Conservation (phyloP, 1,140 invertebrate genomes). For the Tenebrio molitor region DNA sequence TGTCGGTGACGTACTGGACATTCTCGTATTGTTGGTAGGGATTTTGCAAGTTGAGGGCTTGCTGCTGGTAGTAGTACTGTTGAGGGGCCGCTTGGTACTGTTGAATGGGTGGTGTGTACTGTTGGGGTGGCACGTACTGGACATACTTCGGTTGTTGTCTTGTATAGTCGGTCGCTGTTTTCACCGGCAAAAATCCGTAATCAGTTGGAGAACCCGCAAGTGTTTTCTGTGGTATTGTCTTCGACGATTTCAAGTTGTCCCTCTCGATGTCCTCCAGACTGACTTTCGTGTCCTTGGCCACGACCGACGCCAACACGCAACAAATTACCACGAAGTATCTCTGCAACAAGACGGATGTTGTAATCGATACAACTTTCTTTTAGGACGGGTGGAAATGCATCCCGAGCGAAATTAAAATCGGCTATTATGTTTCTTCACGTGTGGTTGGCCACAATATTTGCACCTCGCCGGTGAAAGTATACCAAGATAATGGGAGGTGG, state of each 20-base stretch:
- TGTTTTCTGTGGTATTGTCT: neutral
- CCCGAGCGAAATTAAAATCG: slow-evolving; percentile 8
- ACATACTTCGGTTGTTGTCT: slow-evolving; percentile 51
- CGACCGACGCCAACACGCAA: slow-evolving; percentile 23
- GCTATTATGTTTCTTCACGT: slow-evolving; percentile 18
- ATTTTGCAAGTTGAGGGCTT: slow-evolving; percentile 6
- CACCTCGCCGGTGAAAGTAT: slow-evolving; percentile 15
- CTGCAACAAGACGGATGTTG: slow-evolving; percentile 7
- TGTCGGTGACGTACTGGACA: slow-evolving; percentile 57
- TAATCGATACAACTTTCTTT: neutral
- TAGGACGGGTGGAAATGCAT: neutral
- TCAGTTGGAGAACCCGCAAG: slow-evolving; percentile 52
- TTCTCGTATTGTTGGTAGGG: slow-evolving; percentile 52
- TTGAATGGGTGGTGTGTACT: slow-evolving; percentile 22
- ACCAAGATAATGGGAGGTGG: slow-evolving; percentile 11
- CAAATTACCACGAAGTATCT: slow-evolving; percentile 34
- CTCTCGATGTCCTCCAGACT: slow-evolving; percentile 60
- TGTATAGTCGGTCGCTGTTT: slow-evolving; percentile 55
- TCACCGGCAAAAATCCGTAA: slow-evolving; percentile 57
- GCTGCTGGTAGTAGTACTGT: slow-evolving; percentile 16
- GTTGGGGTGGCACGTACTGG: slow-evolving; percentile 50
- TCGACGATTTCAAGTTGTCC: slow-evolving; percentile 52
- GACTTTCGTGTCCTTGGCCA: slow-evolving; percentile 51
- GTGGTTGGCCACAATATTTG: neutral
- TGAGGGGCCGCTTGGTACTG: slow-evolving; percentile 25